These are phyloP conservation scores for Nematolebias whitei DNA, from an alignment of 2,113 vertebrate genomes.

Conservation along the genomic window DNA sequence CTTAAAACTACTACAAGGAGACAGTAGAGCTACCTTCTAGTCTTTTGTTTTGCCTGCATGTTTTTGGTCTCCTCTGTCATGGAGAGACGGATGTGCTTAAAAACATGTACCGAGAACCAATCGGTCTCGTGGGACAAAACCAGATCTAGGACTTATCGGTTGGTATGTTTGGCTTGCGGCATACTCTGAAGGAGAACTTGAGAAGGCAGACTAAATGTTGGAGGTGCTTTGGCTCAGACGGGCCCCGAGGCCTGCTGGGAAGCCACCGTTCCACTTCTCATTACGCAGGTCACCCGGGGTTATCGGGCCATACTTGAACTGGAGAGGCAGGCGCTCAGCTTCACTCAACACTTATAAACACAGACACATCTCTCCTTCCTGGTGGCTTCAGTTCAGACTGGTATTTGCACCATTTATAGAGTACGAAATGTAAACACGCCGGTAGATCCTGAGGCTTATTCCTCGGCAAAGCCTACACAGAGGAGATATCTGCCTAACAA, in stretches of 20 bases:
- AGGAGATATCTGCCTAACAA: constrained; percentile 40
- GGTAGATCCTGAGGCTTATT: constrained; percentile 51
- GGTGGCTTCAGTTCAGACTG: constrained; percentile 39
- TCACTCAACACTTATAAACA: constrained; percentile 61
- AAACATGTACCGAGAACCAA: neutral
- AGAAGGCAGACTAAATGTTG: constrained; percentile 22
- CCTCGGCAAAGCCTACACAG: constrained; percentile 41
- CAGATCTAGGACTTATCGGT: constrained; percentile 48
- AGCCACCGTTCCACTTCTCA: constrained; percentile 66
- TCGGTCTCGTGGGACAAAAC: constrained; percentile 33
- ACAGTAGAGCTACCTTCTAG: neutral
- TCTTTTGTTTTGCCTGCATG: neutral
- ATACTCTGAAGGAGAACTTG: constrained; percentile 30
- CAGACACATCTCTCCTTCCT: constrained; percentile 47
- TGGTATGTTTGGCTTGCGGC: constrained; percentile 43
- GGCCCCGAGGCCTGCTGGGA: constrained; percentile 59
- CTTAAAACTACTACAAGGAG: neutral
- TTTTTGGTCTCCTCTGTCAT: neutral
- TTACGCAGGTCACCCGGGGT: constrained; percentile 68
- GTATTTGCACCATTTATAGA: constrained; percentile 55
- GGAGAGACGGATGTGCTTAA: no score
- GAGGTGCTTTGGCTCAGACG: constrained; percentile 36
- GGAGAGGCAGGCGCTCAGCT: constrained; percentile 60
- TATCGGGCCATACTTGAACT: constrained; percentile 62
- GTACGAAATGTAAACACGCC: constrained; percentile 47